phyloP scores from a whole-genome alignment of 2,888 invertebrate species.

The Erebia epiphron region DNA sequence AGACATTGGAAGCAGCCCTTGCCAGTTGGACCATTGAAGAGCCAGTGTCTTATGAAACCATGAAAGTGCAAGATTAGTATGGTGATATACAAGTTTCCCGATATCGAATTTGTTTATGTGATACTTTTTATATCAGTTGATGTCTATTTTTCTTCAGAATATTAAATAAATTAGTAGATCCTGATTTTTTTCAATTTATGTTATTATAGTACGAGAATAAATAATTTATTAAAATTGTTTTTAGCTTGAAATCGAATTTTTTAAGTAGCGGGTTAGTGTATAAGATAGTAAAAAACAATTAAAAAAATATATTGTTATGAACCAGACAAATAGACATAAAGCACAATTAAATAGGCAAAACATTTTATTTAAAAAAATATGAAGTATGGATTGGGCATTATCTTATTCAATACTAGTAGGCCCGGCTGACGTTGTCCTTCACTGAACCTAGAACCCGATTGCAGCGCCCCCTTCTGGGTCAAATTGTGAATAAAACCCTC shows the following conservation, averaged over 20 bases:
- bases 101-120: not conserved
- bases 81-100: not conserved
- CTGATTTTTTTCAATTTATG: not conserved
- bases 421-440: too few relatives aligned
- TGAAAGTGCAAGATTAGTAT: constrained; percentile 32
- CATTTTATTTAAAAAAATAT: too few relatives aligned
- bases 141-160: too few relatives aligned
- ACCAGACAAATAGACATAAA: not conserved
- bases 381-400: not conserved
- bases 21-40: constrained; percentile 24
- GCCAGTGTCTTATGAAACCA: constrained; percentile 38
- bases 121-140: not conserved
- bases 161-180: not conserved
- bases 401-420: not conserved
- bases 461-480: too few relatives aligned
- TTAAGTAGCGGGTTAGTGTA: too few relatives aligned
- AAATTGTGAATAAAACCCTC: too few relatives aligned
- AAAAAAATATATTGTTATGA: not conserved
- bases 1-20: constrained; percentile 27
- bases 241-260: too few relatives aligned
- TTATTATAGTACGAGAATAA: too few relatives aligned
- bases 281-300: too few relatives aligned
- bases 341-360: not conserved
- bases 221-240: not conserved
- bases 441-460: too few relatives aligned